Conservation (phyloP, 2,113 vertebrate genomes). For the Xiphorhynchus elegans region DNA sequence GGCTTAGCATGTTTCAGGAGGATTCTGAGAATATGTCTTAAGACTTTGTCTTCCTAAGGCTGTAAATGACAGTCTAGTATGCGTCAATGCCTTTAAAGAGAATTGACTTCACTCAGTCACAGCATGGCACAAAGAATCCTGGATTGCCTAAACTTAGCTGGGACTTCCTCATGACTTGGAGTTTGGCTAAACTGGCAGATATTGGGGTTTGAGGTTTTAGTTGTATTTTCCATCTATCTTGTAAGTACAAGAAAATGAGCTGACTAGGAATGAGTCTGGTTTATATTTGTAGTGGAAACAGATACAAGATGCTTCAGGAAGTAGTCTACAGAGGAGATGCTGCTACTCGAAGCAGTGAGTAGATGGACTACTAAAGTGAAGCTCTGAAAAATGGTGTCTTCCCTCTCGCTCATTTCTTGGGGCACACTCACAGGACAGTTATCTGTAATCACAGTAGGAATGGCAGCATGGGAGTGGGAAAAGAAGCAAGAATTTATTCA, state of each 20-base stretch:
- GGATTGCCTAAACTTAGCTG: background rate
- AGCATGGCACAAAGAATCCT: background rate
- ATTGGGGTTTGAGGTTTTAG: background rate
- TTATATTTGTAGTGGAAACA: background rate
- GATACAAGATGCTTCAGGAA: background rate
- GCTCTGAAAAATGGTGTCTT: background rate
- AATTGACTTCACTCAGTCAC: background rate
- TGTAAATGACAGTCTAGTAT: background rate
- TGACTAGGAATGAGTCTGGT: background rate
- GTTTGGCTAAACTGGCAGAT: background rate
- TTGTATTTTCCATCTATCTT: background rate
- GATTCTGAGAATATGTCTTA: background rate
- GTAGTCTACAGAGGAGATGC: background rate
- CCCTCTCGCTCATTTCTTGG: background rate
- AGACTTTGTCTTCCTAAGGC: background rate
- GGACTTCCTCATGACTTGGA: background rate
- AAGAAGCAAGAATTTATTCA: background rate
- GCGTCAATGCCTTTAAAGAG: background rate
- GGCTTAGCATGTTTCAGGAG: background rate
- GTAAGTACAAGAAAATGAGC: background rate
- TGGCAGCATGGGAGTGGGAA: background rate
- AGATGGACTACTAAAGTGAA: background rate
- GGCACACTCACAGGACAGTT: background rate
- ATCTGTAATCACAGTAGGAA: background rate
- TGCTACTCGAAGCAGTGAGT: background rate